Base-by-base conservation (phyloP, 2,888 invertebrate species). In the Noctua pronuba region DNA sequence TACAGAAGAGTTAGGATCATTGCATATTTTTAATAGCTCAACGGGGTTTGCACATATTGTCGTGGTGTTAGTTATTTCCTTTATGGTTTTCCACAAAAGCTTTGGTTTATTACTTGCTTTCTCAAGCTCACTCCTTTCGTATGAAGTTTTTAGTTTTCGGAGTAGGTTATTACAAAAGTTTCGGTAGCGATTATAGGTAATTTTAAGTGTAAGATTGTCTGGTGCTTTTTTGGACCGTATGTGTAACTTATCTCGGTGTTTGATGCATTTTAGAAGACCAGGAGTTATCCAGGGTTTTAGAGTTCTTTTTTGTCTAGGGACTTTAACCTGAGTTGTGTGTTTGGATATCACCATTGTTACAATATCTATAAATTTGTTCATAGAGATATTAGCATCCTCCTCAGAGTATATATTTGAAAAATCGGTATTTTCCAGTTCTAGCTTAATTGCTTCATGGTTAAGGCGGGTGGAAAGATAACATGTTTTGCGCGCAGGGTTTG, bases 41-140 rank as follows among this genome's bases (percentile, higher is more conserved):
- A n/a, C n/a, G n/a, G n/a, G n/a, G n/a, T n/a, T n/a, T 7, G 49
- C 8, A n/a, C 44, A 44, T 44, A 44, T 13, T 44, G 8, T 44
- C 44, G 35, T 38, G 2, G 35, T 38, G 2, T 38, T 38, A 13
- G 64, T 38, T 64, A 38, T 64, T 24, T 64, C 24, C 21, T 64
- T 64, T 64, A 64, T 13, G 13, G 35, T 24, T 24, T 64, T 64
- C 35, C 64, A 38, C 38, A 41, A 65, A 7, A 65, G 13, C 24
- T 65, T 65, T 65, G 65, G 65, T 13, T 41, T 41, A 65, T 65
- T 65, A 65, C 65, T 65, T n/a, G 65, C 38, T 41, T 65, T 65
- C 65, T 65, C 65, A n/a, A 65, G 65, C 28, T 66, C 66, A 44
- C 44, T 28, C 28, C 21, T 66, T 44, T 44, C 66, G 44, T 44